phyloP scores from a whole-genome alignment of 2,113 vertebrate genomes.

The Calyptommatus sinebrachiatus region DNA sequence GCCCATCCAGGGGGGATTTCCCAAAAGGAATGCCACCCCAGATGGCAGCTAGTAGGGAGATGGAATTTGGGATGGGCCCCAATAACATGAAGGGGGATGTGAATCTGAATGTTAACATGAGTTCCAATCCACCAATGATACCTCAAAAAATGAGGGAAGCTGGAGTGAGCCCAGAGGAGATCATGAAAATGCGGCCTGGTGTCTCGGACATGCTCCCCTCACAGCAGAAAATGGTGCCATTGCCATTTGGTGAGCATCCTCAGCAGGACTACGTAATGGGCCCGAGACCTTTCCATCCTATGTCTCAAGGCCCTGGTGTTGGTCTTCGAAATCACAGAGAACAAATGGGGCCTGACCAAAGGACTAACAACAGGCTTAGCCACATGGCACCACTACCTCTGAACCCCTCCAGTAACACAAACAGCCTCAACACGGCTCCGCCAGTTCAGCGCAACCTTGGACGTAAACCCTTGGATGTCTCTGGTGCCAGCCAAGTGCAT shows the following conservation, averaged over 20 bases:
- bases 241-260: slow-evolving; percentile 87
- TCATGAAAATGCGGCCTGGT: slow-evolving; percentile 86
- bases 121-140: slow-evolving; percentile 86
- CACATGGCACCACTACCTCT: slow-evolving; percentile 92
- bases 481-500: slow-evolving; percentile 86
- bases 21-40: slow-evolving; percentile 79
- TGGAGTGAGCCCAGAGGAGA: slow-evolving; percentile 82
- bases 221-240: slow-evolving; percentile 89
- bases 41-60: slow-evolving; percentile 78
- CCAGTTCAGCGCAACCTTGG: slow-evolving; percentile 76
- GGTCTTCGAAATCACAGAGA: slow-evolving; percentile 89
- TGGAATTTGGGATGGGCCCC: slow-evolving; percentile 92
- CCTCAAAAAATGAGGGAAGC: slow-evolving; percentile 90
- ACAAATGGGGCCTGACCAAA: slow-evolving; percentile 89
- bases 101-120: slow-evolving; percentile 79
- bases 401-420: slow-evolving; percentile 79
- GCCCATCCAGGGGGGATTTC: slow-evolving; percentile 90
- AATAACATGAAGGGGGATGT: slow-evolving; percentile 82
- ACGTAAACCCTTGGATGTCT: slow-evolving; percentile 91
- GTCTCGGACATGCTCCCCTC: slow-evolving; percentile 86
- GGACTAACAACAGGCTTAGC: slow-evolving; percentile 94
- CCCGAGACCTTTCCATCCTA: slow-evolving; percentile 87
- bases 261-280: slow-evolving; percentile 92
- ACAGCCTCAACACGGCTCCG: slow-evolving; percentile 77
- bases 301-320: slow-evolving; percentile 83